Evolutionary conservation across 2,888 invertebrate species (phyloP).

Genomic region (Punctoribates punctum): DNA sequence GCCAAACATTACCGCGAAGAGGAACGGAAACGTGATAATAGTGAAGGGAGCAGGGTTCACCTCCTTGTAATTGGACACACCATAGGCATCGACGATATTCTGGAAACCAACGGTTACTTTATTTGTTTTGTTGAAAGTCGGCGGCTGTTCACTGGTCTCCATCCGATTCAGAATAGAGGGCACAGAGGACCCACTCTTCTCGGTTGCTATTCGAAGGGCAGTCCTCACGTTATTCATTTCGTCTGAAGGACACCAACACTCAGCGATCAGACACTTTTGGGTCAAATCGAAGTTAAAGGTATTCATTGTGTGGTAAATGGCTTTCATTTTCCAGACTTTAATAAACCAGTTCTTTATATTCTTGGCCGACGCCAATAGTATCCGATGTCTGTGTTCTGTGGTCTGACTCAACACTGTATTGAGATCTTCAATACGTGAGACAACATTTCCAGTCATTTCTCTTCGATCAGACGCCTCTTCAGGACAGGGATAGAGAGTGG

Average conservation of each 20-base stretch:
- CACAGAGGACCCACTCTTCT: conserved; percentile 87
- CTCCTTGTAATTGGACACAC: conserved; percentile 90
- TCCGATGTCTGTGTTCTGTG: conserved; percentile 95
- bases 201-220: conserved; percentile 86
- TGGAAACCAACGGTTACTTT: conserved; percentile 96
- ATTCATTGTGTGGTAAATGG: conserved; percentile 96
- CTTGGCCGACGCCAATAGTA: conserved; percentile 94
- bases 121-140: conserved; percentile 92
- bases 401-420: conserved; percentile 96
- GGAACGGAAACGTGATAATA: conserved; percentile 94
- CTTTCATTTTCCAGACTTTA: conserved; percentile 97
- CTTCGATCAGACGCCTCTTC: conserved; percentile 92
- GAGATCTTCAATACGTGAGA: conserved; percentile 96
- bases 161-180: conserved; percentile 94
- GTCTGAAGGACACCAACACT: conserved; percentile 90
- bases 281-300: conserved; percentile 99
- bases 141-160: conserved; percentile 77
- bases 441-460: conserved; percentile 98
- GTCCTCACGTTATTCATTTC: conserved; percentile 88
- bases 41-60: conserved; percentile 97
- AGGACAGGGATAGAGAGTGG: conserved; percentile 96
- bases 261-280: conserved; percentile 97
- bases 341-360: conserved; percentile 97
- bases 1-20: conserved; percentile 98
- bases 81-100: conserved; percentile 90